Evolutionary conservation across 2,888 invertebrate species (phyloP), one percentile per base, ranked within the genome.

Genomic region (Lissonota sp.): DNA sequence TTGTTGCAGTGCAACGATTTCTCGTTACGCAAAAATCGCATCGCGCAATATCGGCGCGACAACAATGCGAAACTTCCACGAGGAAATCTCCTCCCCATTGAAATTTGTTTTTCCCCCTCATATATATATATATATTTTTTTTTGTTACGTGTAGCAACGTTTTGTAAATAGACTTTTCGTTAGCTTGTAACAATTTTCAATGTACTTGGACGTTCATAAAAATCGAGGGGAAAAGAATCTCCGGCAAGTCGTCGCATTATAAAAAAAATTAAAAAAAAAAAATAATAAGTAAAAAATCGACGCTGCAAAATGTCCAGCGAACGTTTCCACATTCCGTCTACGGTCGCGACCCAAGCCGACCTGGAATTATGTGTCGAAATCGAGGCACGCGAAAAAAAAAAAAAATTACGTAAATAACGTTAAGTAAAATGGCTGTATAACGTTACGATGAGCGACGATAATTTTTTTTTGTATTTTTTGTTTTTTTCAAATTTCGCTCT

Each of bases 1-100:
- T 57, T 55, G 74, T 81, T 78, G 80, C 80, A 44, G 69, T 73
- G 76, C 76, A 72, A 72, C 77, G 72, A 63, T 69, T 53, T 60
- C 40, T 76, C 64, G 42, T 37, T 64, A 40, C 55, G 26, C 14
- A 46, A 37, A 37, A 53, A 37, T 75, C 62, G 66, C 62, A 16
- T 46, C n/a, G 58, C 66, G 49, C 16, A 40, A 62, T 58, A 10
- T 53, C n/a, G 39, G 53, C 66, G 58, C n/a, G 16, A 39, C 3
- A 37, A 8, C 6, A 63, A 58, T 16, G 57, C 26, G 26, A 26
- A 26, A 58, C 37, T 37, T 8, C 53, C 55, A 72, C 37, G 71
- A 62, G 58, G 26, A 49, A 66, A 57, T 66, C 66, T 67, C 51
- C 72, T 26, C 26, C 26, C 26, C 26, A n/a, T 26, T 26, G 26